Base-by-base conservation (phyloP, 2,888 invertebrate species). In the Frankliniella fusca region DNA sequence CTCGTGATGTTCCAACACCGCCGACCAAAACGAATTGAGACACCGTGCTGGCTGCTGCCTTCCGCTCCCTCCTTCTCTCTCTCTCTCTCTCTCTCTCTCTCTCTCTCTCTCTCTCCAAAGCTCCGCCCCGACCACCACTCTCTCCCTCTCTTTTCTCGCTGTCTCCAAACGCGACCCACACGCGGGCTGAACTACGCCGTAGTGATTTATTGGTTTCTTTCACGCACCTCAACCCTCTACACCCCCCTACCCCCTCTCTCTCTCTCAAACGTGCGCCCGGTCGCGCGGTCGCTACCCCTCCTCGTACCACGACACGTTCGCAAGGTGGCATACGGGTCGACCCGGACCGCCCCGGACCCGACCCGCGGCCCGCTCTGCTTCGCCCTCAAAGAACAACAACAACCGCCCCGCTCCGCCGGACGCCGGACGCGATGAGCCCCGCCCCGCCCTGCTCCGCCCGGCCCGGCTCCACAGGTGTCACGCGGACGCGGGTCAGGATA, bases 11-110 rank as follows among this genome's bases (percentile, higher is more conserved):
- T 61, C 61, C 61, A 61, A 61, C 61, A 61, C 61, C 8, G 70
- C 70, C 61, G 61, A 27, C 23, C 70, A 76, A 12, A 23, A 76
- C 70, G 23, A 76, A 76, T 76, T 76, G 70, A 76, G 70, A 76
- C 70, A 76, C 23, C 70, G 70, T 8, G 70, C n/a, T 23, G 70
- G 70, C 12, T 23, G 61, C 70, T 5, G 70, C n/a, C 70, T 23
- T 10, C 23, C 23, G 65, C 15, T 23, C n/a, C 65, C n/a, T 70
- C 70, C 70, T n/a, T 8, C n/a, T 9, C 70, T 8, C 23, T 65
- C 65, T 65, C 7, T 65, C 50, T 50, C 50, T 50, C 50, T 50
- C 50, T 7, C 54, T 54, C 54, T 54, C 54, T 54, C 54, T 54
- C 54, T 54, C 8, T 54, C 54, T 54, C 8, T 54, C 54, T 54